Evolutionary conservation across 2,113 vertebrate genomes (phyloP), one percentile per base, ranked within the genome.

Genomic region (Neogobius melanostomus): DNA sequence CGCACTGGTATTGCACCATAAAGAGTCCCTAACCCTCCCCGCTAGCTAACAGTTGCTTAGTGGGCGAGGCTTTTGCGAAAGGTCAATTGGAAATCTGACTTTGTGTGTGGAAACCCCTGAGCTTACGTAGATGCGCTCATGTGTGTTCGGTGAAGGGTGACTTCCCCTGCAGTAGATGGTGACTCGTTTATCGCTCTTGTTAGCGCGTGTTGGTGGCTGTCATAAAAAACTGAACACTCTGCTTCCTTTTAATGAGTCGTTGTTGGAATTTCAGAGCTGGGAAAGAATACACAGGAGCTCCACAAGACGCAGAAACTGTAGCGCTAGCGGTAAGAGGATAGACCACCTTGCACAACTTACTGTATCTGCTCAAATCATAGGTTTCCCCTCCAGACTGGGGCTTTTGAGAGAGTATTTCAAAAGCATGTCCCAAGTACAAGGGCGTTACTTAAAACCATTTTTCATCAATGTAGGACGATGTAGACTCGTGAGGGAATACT

Each of bases 191-290:
- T 59, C 2, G 15, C 15, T n/a, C 15, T n/a, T n/a, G n/a, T n/a
- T n/a, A n/a, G n/a, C n/a, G n/a, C n/a, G n/a, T n/a, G n/a, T 16
- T 10, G 16, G n/a, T 74, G 7, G 7, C 6, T 11, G 14, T 51
- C 65, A 50, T 47, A 47, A 47, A 47, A 47, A 47, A n/a, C n/a
- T 8, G 43, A 0, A 0, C 5, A n/a, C 28, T 4, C 28, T 45
- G 7, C 54, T 17, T 14, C 57, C 77, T 66, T 52, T 75, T 86
- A 71, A 90, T 28, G 1, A 66, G 54, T 80, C 15, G 74, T 77
- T 85, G 69, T 83, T 90, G 82, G 76, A 57, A 36, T 92, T 92
- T 21, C 90, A 92, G 89, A 76, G 12, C 15, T 82, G 0, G 7
- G 48, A 53, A 14, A 49, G 0, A 6, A 17, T 46, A 0, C 50